A percentile compares a stretch with the other conserved stretches of the same genome.
phyloP scores from a whole-genome alignment of 2,797 vertebrate species.

The Cephalopachus bancanus region DNA sequence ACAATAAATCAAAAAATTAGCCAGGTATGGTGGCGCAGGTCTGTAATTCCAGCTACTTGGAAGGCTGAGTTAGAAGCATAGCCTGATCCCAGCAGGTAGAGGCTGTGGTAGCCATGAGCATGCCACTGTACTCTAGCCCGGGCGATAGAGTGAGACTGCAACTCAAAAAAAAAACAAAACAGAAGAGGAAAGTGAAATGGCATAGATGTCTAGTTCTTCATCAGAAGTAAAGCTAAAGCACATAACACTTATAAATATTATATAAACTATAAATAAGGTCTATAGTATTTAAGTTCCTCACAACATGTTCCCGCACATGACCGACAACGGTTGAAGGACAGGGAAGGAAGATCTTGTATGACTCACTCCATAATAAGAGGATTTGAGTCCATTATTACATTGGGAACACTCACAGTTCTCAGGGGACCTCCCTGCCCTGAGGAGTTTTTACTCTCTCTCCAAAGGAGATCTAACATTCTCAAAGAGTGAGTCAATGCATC shows the following conservation, averaged over 20 bases:
- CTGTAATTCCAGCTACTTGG: no score
- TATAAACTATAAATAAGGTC: background rate
- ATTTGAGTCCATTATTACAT: slow-evolving; percentile 62
- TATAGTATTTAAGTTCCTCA: background rate
- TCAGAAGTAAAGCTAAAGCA: background rate
- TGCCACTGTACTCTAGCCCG: no score
- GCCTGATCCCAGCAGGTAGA: no score
- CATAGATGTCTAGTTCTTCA: background rate
- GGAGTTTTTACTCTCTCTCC: slow-evolving; percentile 68
- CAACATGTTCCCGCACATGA: background rate
- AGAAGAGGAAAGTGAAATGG: background rate
- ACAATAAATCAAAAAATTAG: no score
- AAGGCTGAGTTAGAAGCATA: no score
- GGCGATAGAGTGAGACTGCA: no score
- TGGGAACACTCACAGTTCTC: slow-evolving; percentile 70
- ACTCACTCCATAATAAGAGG: slow-evolving; percentile 65
- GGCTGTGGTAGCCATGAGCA: no score
- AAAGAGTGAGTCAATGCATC: slow-evolving; percentile 34
- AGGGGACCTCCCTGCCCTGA: slow-evolving; percentile 69
- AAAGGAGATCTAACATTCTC: slow-evolving; percentile 61
- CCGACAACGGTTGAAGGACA: background rate
- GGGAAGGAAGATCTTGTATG: slow-evolving; percentile 20
- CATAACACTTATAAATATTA: background rate
- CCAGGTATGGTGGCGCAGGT: no score
- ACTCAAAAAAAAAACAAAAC: background rate